Base-by-base conservation (phyloP, 1,140 invertebrate species). In the Philotrypesis tridentata region DNA sequence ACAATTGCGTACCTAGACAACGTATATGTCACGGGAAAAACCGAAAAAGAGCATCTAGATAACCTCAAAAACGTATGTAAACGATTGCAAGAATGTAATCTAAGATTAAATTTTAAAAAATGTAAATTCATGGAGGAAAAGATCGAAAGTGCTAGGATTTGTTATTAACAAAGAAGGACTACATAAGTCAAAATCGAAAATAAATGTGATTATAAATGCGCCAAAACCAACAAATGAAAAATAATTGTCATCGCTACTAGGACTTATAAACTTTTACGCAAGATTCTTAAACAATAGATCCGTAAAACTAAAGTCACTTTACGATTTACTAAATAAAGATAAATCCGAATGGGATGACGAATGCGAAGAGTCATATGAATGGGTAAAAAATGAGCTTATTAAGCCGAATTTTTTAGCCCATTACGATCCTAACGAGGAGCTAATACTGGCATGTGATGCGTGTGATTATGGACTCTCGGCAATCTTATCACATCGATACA, bases 241-340 rank as follows among this genome's bases (percentile, higher is more conserved):
- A 55, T 27, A 40, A 65, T 55, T 87, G 11, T 75, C 83, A n/a
- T 85, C 85, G 27, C 86, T 88, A 76, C 73, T 87, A 68, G 87
- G 86, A 3, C 61, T 88, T 21, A 73, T 86, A 55, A 86, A 86
- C 72, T 86, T 85, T 73, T 88, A 86, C 60, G 73, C 83, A 2
- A 81, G 61, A 73, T 87, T 87, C 76, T 67, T 87, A 14, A 37
- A 31, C 55, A 77, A 85, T 60, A 74, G 74, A 25, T 76, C 82
- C 6, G 63, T n/a, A 27, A 68, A 79, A 12, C 63, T 83, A 48
- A 79, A 72, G 60, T 82, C 82, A 23, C 71, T 84, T 3, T 80
- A 83, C 40, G 71, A 83, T n/a, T 72, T 8, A 25, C 6, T 63
- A 8, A 61, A 80, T 29, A 14, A 48, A 48, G n/a, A 21, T n/a